Evolutionary conservation across 2,113 vertebrate genomes (phyloP), one percentile per base, ranked within the genome.

Genomic region (Xenopus tropicalis): DNA sequence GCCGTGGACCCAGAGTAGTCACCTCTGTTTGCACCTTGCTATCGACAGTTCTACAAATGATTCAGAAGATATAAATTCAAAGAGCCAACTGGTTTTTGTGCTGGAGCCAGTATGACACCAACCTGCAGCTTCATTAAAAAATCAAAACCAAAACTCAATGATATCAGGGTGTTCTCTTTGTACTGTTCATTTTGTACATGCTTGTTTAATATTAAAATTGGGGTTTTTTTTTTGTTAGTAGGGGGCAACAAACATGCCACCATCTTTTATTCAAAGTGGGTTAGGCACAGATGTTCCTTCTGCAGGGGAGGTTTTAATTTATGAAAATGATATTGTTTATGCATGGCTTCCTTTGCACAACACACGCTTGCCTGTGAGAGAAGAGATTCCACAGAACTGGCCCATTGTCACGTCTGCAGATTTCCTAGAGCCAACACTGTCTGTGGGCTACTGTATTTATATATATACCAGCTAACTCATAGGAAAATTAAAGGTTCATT

Each of bases 251-350:
- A 81, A 76, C 86, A 89, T 91, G 88, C 92, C 91, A 93, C 91
- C 89, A 93, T 95, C 88, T 91, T 93, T 93, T 93, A 93, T 94
- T 93, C 92, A 93, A 91, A 92, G 67, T 72, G 72, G 81, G 86
- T 85, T 84, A 91, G 89, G 87, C 93, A 93, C 93, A 95, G 93
- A 93, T 95, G 93, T 94, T 94, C 86, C 91, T 94, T 92, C 91
- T 93, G 91, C 92, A 93, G 92, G 93, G 90, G 91, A 93, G 91
- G 88, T 88, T 93, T 94, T 95, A 95, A 95, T 95, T 95, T 94
- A 95, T 94, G 93, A 94, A 94, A 95, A 95, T 94, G 82, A 95
- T 95, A 93, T 93, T 92, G 88, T 93, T 95, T 94, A 95, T 95
- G 93, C 93, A 94, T 93, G 92, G 92, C 90, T 91, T 91, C 92